Percentiles rank a stretch among this genome's conserved stretches.
These are phyloP conservation scores for Malurus cyaneus DNA, from an alignment of 2,113 vertebrate genomes.

Conservation along the genomic window DNA sequence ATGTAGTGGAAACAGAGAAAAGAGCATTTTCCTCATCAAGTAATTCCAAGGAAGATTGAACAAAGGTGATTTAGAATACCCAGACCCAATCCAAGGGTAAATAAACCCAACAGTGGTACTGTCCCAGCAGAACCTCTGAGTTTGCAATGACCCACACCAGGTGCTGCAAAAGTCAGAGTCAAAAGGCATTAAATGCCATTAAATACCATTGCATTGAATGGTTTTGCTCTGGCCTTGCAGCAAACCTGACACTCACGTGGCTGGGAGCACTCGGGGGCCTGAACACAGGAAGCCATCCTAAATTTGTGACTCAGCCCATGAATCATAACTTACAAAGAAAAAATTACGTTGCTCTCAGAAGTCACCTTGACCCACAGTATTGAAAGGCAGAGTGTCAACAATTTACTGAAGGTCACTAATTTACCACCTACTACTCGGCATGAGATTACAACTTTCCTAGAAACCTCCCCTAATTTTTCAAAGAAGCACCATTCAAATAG, in stretches of 20 bases:
- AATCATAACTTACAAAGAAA: neutral
- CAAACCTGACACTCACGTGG: neutral
- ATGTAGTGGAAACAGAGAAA: neutral
- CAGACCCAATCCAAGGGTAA: neutral
- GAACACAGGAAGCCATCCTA: neutral
- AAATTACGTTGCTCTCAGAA: neutral
- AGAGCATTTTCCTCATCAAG: neutral
- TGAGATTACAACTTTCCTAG: neutral
- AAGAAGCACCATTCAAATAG: neutral
- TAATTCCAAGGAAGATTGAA: neutral
- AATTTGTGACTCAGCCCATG: neutral
- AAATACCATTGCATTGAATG: neutral
- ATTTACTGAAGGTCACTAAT: neutral
- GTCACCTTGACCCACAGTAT: neutral
- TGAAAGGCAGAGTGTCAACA: neutral
- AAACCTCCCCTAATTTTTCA: neutral
- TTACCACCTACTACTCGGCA: neutral
- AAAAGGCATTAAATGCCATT: neutral
- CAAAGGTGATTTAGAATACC: neutral
- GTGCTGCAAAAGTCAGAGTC: neutral
- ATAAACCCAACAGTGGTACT: neutral
- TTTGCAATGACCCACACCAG: neutral
- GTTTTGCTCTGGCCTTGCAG: neutral
- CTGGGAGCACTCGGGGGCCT: neutral
- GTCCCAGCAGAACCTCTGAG: neutral